Percentiles rank a stretch among this genome's conserved stretches.
Evolutionary conservation across 2,113 vertebrate genomes (phyloP).

Genomic region (Oncorhynchus keta): DNA sequence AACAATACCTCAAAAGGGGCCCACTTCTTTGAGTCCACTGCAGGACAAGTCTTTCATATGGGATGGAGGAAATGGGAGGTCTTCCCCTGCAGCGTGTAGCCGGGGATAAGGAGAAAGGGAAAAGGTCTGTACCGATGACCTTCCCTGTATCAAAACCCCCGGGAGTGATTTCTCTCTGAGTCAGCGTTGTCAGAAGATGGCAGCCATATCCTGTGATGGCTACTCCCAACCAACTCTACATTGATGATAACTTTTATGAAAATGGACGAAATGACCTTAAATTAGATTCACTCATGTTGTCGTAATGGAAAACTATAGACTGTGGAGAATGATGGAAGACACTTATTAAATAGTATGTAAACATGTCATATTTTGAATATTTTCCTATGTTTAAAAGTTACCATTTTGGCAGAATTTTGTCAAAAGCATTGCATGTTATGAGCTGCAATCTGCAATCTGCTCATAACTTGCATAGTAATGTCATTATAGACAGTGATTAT

Average conservation of each 20-base stretch:
- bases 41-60: neutral
- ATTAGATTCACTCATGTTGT: neutral
- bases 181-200: neutral
- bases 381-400: too few species aligned
- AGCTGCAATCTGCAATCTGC: too few species aligned
- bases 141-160: neutral
- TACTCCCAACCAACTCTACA: neutral
- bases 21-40: neutral
- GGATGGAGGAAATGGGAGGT: constrained; percentile 34
- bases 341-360: too few species aligned
- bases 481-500: too few species aligned
- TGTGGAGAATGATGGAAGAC: too few species aligned
- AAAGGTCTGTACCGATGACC: neutral
- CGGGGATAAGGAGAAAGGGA: constrained; percentile 41
- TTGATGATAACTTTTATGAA: neutral
- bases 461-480: too few species aligned
- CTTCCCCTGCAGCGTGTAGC: constrained; percentile 21
- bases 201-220: neutral
- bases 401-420: too few species aligned
- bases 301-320: too few species aligned
- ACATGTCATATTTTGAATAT: too few species aligned
- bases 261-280: neutral
- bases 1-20: neutral
- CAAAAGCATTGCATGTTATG: too few species aligned
- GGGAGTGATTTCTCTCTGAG: neutral